Evolutionary conservation across 2,797 vertebrate genomes (phyloP).

Genomic region (Peromyscus eremicus): DNA sequence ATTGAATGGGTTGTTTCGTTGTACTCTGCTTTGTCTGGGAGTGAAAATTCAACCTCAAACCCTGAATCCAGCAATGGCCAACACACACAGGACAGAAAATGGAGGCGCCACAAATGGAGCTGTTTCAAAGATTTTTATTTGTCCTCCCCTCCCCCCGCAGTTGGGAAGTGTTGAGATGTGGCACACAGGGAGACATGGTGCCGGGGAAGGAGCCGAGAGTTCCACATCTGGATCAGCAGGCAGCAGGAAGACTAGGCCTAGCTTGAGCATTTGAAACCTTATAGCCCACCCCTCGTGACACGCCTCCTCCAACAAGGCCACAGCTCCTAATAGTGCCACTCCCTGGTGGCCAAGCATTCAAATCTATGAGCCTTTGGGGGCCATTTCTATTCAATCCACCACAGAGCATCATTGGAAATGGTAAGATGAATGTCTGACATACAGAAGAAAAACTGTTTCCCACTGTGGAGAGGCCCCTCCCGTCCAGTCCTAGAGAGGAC

Average conservation of each 20-base stretch:
- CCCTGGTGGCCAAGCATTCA: not conserved
- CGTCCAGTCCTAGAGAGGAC: not conserved
- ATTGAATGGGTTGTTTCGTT: slow-evolving; percentile 48
- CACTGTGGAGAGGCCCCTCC: not conserved
- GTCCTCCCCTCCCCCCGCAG: not conserved
- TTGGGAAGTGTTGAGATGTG: not conserved
- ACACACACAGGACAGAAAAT: not conserved
- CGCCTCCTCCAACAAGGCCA: not conserved
- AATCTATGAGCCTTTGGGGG: not conserved
- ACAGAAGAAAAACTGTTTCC: not conserved
- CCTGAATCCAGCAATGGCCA: not conserved
- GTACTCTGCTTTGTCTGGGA: slow-evolving; percentile 55
- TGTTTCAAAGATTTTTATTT: not conserved
- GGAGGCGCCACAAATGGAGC: not conserved
- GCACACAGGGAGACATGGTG: not conserved
- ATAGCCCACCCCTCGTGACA: not conserved
- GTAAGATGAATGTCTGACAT: not conserved
- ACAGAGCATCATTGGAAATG: too few relatives aligned
- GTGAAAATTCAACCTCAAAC: slow-evolving; percentile 39
- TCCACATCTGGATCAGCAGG: not conserved
- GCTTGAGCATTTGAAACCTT: not conserved
- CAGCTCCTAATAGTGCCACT: not conserved
- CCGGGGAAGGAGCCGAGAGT: not conserved
- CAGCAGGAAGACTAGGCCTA: not conserved
- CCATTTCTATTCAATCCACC: not conserved